Conservation (phyloP, 2,113 vertebrate species). For the Eudorcas thomsonii region DNA sequence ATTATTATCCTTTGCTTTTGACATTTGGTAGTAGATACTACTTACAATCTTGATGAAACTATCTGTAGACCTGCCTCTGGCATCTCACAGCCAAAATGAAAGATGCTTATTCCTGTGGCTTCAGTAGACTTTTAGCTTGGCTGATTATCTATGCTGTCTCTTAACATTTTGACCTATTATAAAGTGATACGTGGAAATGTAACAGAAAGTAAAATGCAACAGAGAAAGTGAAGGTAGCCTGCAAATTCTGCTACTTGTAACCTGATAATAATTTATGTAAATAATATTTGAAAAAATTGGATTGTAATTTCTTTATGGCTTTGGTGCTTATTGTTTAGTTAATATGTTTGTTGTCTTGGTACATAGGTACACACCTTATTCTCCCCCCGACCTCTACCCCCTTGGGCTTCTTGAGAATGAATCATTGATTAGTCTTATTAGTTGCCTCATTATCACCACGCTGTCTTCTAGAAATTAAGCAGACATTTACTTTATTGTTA, state of each 20-base stretch:
- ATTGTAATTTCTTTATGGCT: background rate
- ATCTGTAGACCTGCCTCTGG: background rate
- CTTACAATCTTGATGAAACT: background rate
- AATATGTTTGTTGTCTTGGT: background rate
- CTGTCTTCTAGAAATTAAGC: background rate
- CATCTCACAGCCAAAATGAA: background rate
- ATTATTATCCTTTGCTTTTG: background rate
- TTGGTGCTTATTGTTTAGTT: background rate
- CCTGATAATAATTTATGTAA: background rate
- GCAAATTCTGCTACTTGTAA: background rate
- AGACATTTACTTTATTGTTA: background rate
- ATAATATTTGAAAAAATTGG: background rate
- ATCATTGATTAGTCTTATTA: background rate
- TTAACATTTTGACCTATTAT: background rate
- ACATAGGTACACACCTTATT: background rate
- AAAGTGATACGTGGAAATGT: background rate
- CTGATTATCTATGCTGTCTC: background rate
- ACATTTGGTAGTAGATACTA: background rate
- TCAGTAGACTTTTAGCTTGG: conserved; percentile 9
- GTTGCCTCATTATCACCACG: background rate
- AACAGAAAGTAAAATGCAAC: background rate
- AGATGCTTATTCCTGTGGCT: background rate
- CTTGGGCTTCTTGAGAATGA: background rate
- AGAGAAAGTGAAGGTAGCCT: background rate
- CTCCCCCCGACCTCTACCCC: background rate